Evolutionary conservation across 2,888 invertebrate genomes (phyloP), one percentile per base, ranked within the genome.

Genomic region (Neuroscelio doddi): DNA sequence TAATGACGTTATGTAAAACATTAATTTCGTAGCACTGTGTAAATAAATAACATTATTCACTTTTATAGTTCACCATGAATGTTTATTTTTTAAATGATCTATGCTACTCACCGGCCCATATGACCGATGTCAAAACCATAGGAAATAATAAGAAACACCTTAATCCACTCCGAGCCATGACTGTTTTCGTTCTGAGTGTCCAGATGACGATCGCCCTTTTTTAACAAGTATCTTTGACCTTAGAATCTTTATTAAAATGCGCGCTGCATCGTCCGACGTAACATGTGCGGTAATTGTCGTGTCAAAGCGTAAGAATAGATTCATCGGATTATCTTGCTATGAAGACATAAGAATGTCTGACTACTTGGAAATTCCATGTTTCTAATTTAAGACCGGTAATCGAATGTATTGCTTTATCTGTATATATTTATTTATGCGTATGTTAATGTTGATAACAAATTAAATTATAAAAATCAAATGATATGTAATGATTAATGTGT

Each of bases 171-270:
- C 34, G 67, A 63, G 62, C 71, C 77, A 79, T 77, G 76, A 72
- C 78, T 76, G 69, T 75, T 56, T 68, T 49, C 67, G 65, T 71
- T 80, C 79, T 82, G 82, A 76, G 73, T 69, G 52, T 56, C 57
- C 52, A 55, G 47, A 8, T 49, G 59, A 70, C 64, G 66, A 58
- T 70, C 72, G 75, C 78, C 81, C 80, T 81, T 84, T 82, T 82
- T 83, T 75, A 82, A 82, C 76, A 76, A 76, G 74, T 77, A 66
- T 68, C 73, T 68, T 69, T 70, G 83, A 81, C 83, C 83, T 83
- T 80, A 82, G 68, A 68, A 30, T 57, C 64, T 68, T 71, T 68
- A 78, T 83, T 82, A 70, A 75, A 56, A 83, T 83, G 76, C 83
- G 69, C 32, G 64, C 67, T 52, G 71, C 67, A 57, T 67, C 63